Base-by-base conservation (phyloP, 2,888 invertebrate species). In the Hypena proboscidalis region DNA sequence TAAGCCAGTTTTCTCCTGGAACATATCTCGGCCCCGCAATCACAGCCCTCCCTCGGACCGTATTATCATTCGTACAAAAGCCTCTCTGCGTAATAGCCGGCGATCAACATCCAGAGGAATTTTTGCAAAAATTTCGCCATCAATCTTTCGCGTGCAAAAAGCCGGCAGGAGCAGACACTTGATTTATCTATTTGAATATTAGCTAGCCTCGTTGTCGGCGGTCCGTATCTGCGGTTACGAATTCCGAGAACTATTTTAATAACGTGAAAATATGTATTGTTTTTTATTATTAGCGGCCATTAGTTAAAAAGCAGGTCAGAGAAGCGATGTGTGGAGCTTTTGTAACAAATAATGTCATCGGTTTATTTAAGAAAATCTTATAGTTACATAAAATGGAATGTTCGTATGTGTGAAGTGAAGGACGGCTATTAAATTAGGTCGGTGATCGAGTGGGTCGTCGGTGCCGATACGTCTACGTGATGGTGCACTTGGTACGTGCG, bases 121-220 rank as follows among this genome's bases (percentile, higher is more conserved):
- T 77, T 75, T 75, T 73, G 75, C 73, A 76, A 78, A 75, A 74
- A 74, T 60, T 73, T 76, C 53, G 48, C 73, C 80, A 85, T 86
- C 82, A 85, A 86, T 86, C 85, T 82, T 83, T 50, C 41, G 67
- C 68, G 68, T 74, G 78, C 76, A 80, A 85, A 81, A 83, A 80
- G 79, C 74, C 71, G 64, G 65, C 70, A 70, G 70, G 65, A 67
- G 67, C 69, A 76, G 77, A 74, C 74, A 68, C 67, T 81, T 85
- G 84, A 86, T 86, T 85, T 85, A 86, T 85, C 82, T 85, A 80
- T 85, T 82, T 84, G 83, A 82, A 84, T 85, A 85, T 85, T 83
- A 84, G 78, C 76, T 70, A 61, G 56, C 64, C 68, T 66, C 51
- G 52, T 49, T 53, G 57, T 58, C 47, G 56, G 52, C 63, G 75